Evolutionary conservation across 2,888 invertebrate species (phyloP), one percentile per base, ranked within the genome.

Genomic region (Chydorus sphaericus): DNA sequence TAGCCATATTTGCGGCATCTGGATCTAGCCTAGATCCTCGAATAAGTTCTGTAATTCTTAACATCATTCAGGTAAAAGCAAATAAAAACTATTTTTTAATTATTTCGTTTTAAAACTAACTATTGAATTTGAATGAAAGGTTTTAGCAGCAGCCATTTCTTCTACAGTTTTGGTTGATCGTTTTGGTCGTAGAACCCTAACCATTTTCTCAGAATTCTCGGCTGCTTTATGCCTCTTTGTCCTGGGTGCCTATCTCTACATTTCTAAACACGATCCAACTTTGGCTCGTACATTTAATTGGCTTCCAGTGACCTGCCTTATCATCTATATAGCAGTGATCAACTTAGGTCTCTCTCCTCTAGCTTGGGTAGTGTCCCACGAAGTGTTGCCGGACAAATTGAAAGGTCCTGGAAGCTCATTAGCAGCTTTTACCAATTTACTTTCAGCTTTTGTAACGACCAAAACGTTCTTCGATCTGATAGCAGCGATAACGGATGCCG

Each of bases 311-410:
- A 63, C 79, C 2, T 78, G 83, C 23, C 69, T 90, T 20, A 83
- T 85, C 48, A 60, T 85, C 2, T 91, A 86, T 69, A 82, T 89
- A 20, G 69, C 86, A 20, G 78, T 85, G 39, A 90, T 89, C 71
- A 85, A 87, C 0, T 65, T 89, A 36, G 86, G 86, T 11, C 80
- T 83, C 65, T 87, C 87, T 0, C 86, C 87, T 0, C 80, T 87
- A 44, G 86, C 87, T 1, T 87, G 87, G 86, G 77, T 89, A 75
- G 83, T 84, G 75, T 79, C 85, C 76, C 79, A 83, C 1, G 87
- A 88, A 65, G 67, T 87, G 23, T 82, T 89, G 67, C 73, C 87
- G 23, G 73, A 80, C 0, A 81, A 85, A 61, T 81, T 78, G 53
- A 78, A 83, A 64, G 84, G 78, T 0, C 71, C 80, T 0, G 88